Percentiles rank a stretch among this genome's conserved stretches.
Conservation (phyloP, 1,140 invertebrate species). For the Ceratoteleas bidentatus region DNA sequence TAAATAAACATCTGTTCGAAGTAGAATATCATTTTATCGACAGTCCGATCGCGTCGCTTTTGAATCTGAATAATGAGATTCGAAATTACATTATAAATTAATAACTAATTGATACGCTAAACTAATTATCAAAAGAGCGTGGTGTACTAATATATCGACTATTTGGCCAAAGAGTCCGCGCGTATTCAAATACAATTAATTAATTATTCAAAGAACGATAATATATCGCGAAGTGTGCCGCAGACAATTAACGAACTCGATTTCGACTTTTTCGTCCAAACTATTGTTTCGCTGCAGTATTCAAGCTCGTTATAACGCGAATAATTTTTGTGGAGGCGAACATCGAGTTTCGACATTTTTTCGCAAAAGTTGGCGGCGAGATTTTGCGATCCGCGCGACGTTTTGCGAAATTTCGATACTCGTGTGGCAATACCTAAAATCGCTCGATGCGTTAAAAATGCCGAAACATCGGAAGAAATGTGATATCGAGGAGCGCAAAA, state of each 20-base stretch:
- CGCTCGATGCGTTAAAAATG: background rate
- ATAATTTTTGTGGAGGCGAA: too few relatives aligned
- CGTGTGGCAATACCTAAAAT: background rate
- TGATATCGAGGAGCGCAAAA: background rate
- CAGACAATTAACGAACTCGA: background rate
- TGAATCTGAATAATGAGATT: too few relatives aligned
- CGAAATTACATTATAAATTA: background rate
- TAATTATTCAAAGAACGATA: background rate
- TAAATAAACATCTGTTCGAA: too few relatives aligned
- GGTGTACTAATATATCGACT: background rate
- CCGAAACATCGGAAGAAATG: background rate
- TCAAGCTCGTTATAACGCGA: too few relatives aligned
- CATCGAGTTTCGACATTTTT: too few relatives aligned
- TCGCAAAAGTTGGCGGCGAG: too few relatives aligned
- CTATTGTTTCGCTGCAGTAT: too few relatives aligned
- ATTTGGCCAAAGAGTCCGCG: background rate
- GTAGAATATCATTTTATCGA: too few relatives aligned
- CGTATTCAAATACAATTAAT: background rate
- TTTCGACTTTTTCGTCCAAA: too few relatives aligned
- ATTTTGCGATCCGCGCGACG: too few relatives aligned
- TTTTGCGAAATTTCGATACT: background rate
- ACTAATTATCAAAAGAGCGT: background rate
- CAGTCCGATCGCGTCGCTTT: too few relatives aligned
- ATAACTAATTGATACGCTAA: slow-evolving; percentile 2
- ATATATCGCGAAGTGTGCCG: background rate